Conservation (phyloP, 1,140 invertebrate genomes). For the Drosophila saltans region DNA sequence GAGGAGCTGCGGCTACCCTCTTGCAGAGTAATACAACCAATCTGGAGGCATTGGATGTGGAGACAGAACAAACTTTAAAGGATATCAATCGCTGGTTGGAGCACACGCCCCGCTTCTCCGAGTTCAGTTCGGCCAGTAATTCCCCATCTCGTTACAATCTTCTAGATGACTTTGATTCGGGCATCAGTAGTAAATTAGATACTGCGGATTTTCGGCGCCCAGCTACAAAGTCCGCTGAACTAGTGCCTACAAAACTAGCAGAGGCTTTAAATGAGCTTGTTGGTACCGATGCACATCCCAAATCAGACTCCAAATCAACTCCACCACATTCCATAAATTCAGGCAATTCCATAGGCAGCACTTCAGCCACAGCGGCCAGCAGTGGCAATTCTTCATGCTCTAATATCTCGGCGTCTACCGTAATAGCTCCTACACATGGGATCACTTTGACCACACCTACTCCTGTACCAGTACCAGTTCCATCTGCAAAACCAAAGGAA, state of each 20-base stretch:
- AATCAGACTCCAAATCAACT: conserved; percentile 59
- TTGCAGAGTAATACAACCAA: conserved; percentile 85
- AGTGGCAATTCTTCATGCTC: conserved; percentile 50
- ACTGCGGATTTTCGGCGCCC: conserved; percentile 72
- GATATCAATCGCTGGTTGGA: conserved; percentile 95
- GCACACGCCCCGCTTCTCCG: conserved; percentile 89
- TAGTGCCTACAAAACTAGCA: conserved; percentile 72
- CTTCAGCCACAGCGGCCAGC: conserved; percentile 68
- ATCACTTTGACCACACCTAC: conserved; percentile 25
- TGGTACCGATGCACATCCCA: conserved; percentile 38
- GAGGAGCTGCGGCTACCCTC: conserved; percentile 44
- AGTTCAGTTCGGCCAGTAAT: conserved; percentile 89
- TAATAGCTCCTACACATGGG: background rate
- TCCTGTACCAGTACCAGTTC: conserved; percentile 70
- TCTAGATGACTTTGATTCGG: conserved; percentile 84
- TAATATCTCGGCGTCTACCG: background rate
- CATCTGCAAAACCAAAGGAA: conserved; percentile 83
- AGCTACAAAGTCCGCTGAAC: conserved; percentile 65
- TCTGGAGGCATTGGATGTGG: conserved; percentile 90
- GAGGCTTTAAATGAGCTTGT: conserved; percentile 75
- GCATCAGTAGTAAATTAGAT: conserved; percentile 73
- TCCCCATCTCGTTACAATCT: conserved; percentile 86
- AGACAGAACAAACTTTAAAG: conserved; percentile 92
- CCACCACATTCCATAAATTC: conserved; percentile 79
- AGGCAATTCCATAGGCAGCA: conserved; percentile 76